Conservation (phyloP, 1,140 invertebrate species). For the Rhagoletis pomonella region DNA sequence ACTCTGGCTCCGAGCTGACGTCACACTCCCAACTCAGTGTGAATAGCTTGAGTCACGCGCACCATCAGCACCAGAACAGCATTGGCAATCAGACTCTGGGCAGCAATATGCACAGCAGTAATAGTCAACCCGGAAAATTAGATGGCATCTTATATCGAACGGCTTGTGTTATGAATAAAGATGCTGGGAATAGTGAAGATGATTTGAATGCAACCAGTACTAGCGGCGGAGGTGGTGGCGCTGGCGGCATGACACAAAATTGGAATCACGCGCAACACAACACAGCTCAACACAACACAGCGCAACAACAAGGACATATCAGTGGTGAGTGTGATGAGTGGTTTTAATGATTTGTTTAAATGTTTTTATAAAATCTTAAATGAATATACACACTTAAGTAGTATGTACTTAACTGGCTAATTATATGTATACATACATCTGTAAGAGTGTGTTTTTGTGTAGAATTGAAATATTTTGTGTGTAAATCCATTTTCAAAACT, state of each 20-base stretch:
- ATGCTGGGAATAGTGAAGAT: slow-evolving; percentile 58
- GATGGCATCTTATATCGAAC: slow-evolving; percentile 72
- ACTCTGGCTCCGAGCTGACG: slow-evolving; percentile 68
- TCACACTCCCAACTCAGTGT: slow-evolving; percentile 28
- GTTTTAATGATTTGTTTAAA: background rate
- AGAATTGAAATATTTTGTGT: background rate
- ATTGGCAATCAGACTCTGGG: slow-evolving; percentile 23
- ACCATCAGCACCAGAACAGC: background rate
- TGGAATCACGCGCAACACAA: slow-evolving; percentile 36
- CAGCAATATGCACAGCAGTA: slow-evolving; percentile 67
- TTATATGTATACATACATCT: no score
- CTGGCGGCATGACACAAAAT: slow-evolving; percentile 12
- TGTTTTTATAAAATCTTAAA: background rate
- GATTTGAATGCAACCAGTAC: slow-evolving; percentile 52
- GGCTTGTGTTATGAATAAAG: slow-evolving; percentile 71
- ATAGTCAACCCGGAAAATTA: slow-evolving; percentile 69
- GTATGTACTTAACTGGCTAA: no score
- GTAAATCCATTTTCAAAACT: background rate
- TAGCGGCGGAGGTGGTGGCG: slow-evolving; percentile 21
- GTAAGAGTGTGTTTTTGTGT: no score
- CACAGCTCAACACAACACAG: slow-evolving; percentile 51
- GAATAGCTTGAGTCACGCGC: slow-evolving; percentile 22
- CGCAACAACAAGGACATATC: slow-evolving; percentile 69
- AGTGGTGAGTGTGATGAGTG: slow-evolving; percentile 69
- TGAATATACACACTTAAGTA: no score